Conservation (phyloP, 2,113 vertebrate species). For the Nymphicus hollandicus region DNA sequence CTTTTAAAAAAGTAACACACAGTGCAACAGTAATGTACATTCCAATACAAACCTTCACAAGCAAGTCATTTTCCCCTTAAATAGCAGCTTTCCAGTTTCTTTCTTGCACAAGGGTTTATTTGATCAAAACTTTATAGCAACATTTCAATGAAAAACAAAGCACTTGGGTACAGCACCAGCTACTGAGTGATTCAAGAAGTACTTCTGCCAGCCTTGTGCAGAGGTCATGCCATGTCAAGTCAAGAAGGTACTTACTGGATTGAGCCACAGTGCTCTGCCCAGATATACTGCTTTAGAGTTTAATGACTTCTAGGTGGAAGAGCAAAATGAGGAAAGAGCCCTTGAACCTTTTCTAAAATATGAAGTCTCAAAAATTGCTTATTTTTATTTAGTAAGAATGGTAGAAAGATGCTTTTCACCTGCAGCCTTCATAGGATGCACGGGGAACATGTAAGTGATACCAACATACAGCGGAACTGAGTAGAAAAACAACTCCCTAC, state of each 20-base stretch:
- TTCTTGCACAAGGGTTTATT: not conserved
- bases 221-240: not conserved
- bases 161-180: not conserved
- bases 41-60: not conserved
- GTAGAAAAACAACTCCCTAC: not conserved
- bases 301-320: not conserved
- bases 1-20: not conserved
- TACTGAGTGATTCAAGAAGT: not conserved
- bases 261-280: not conserved
- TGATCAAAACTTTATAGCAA: not conserved
- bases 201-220: not conserved
- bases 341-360: not conserved
- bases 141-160: not conserved
- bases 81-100: not conserved
- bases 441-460: fast-evolving
- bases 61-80: not conserved
- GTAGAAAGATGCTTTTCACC: not conserved
- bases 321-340: not conserved
- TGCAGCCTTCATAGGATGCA: not conserved
- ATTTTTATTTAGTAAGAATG: not conserved
- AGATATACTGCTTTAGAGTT: not conserved
- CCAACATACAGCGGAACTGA: not conserved
- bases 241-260: not conserved
- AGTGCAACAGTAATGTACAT: not conserved
- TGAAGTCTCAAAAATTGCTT: not conserved